Percentiles rank a stretch among this genome's conserved stretches.
phyloP scores from a whole-genome alignment of 2,113 vertebrate species.

The Crotalus viridis region DNA sequence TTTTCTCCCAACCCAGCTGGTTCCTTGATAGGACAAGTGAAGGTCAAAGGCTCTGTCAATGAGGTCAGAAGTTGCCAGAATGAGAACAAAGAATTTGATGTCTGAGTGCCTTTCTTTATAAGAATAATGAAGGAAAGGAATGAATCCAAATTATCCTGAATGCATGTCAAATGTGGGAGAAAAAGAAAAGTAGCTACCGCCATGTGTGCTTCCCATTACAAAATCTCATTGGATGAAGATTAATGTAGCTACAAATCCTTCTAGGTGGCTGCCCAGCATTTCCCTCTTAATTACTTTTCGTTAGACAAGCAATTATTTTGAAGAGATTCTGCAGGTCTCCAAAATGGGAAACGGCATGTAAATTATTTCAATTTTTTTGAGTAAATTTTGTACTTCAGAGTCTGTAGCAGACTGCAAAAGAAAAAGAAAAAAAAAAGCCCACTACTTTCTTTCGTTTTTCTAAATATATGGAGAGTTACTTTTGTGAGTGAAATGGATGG shows the following conservation, averaged over 20 bases:
- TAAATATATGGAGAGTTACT: neutral
- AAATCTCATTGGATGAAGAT: neutral
- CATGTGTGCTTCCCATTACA: neutral
- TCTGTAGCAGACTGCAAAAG: neutral
- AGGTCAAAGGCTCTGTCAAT: neutral
- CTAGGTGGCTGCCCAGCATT: neutral
- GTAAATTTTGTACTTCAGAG: neutral
- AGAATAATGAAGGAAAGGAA: neutral
- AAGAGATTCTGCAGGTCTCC: neutral
- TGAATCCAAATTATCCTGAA: neutral
- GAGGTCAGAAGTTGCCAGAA: neutral
- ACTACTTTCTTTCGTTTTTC: neutral
- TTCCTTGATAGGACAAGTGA: neutral
- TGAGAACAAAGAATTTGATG: neutral
- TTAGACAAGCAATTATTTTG: neutral
- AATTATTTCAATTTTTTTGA: neutral
- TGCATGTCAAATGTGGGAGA: neutral
- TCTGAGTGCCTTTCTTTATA: neutral
- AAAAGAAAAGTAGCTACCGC: neutral
- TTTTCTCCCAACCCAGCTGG: neutral
- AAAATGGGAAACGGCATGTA: neutral
- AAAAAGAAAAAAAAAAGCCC: neutral
- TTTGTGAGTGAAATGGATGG: neutral
- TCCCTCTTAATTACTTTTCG: neutral
- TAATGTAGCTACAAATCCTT: neutral